Conservation (phyloP, 1,140 invertebrate species). For the Melanaphis sacchari region DNA sequence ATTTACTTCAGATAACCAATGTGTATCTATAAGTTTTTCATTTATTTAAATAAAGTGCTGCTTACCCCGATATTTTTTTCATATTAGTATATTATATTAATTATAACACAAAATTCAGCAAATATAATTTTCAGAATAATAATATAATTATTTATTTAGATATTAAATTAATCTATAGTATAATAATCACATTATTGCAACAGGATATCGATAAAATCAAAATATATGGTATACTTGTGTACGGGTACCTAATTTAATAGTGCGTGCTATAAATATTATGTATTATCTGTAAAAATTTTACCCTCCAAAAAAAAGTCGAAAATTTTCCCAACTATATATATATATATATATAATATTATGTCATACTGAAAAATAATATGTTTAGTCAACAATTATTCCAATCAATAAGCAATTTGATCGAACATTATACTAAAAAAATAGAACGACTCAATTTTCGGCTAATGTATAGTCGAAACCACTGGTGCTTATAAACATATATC, state of each 20-base stretch:
- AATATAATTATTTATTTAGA: background rate
- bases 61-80: background rate
- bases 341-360: background rate
- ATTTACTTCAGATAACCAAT: background rate
- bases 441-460: background rate
- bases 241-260: background rate
- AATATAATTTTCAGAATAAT: background rate
- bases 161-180: background rate
- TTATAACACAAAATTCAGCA: background rate
- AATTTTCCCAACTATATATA: no score
- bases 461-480: background rate
- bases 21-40: background rate
- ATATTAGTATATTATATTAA: background rate
- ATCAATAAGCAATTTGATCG: background rate
- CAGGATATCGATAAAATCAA: background rate
- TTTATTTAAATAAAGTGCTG: background rate
- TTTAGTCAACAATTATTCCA: no score
- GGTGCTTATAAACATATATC: background rate
- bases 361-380: no score
- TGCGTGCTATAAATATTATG: background rate
- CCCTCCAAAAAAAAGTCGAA: background rate
- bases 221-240: background rate
- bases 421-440: background rate
- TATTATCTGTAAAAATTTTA: background rate
- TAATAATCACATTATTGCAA: background rate